These are phyloP conservation scores for Dicycla oo DNA, from an alignment of 2,888 invertebrate genomes.

Conservation along the genomic window DNA sequence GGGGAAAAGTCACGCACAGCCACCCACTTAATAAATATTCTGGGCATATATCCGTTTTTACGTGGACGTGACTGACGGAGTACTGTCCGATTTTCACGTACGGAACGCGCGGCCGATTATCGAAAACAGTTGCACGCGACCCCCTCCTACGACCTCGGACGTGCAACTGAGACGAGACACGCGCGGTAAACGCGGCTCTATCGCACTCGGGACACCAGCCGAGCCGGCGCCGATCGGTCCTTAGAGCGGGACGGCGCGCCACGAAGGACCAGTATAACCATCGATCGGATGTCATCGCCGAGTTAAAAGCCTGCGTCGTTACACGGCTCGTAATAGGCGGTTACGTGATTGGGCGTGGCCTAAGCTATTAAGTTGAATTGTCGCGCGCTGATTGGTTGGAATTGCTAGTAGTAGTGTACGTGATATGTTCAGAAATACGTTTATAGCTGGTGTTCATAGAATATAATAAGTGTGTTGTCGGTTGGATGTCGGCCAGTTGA, in stretches of 20 bases:
- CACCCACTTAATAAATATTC: constrained; percentile 92
- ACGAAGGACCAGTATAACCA: constrained; percentile 73
- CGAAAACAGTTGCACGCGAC: constrained; percentile 90
- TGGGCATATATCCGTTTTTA: constrained; percentile 91
- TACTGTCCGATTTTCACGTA: constrained; percentile 90
- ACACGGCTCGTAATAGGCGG: constrained; percentile 90
- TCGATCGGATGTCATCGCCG: constrained; percentile 87
- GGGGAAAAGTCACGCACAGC: constrained; percentile 90
- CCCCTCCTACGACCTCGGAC: constrained; percentile 89
- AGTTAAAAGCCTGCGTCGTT: constrained; percentile 90
- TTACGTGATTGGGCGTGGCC: constrained; percentile 91
- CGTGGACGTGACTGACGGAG: constrained; percentile 89
- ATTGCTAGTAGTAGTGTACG: constrained; percentile 90
- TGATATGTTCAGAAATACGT: constrained; percentile 90
- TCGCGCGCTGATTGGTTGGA: constrained; percentile 90
- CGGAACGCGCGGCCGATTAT: constrained; percentile 90
- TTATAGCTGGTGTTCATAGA: constrained; percentile 89
- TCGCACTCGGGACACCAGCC: constrained; percentile 84
- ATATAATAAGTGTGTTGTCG: constrained; percentile 89
- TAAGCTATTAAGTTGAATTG: constrained; percentile 89
- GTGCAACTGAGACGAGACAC: constrained; percentile 89
- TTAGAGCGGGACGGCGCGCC: constrained; percentile 79
- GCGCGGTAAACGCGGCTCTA: constrained; percentile 89
- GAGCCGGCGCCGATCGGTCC: constrained; percentile 77
- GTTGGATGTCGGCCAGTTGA: constrained; percentile 87